A percentile compares a stretch with the other conserved stretches of the same genome.
These are phyloP conservation scores for Heptascelio sp. DNA, from an alignment of 2,888 invertebrate species.

Conservation along the genomic window DNA sequence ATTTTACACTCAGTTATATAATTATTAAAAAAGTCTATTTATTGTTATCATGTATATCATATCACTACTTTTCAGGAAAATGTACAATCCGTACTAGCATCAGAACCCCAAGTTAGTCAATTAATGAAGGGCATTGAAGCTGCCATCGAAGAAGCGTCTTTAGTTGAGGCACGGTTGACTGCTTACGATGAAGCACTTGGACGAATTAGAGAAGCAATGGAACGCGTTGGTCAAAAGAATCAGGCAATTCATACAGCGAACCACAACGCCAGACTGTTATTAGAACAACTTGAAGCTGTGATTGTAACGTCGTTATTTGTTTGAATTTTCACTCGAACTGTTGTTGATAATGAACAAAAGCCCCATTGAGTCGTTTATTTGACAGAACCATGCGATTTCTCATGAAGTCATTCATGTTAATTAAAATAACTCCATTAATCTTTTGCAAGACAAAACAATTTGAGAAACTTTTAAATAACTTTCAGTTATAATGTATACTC, in stretches of 20 bases:
- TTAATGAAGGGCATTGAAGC: conserved; percentile 94
- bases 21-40: too few species aligned
- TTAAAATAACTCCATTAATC: conserved; percentile 26
- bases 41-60: too few species aligned
- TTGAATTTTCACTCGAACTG: conserved; percentile 34
- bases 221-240: conserved; percentile 97
- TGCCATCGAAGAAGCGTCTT: conserved; percentile 92
- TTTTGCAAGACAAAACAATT: not conserved
- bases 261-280: conserved; percentile 93
- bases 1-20: too few species aligned
- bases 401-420: not conserved
- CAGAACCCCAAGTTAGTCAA: conserved; percentile 92
- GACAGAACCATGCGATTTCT: conserved; percentile 31
- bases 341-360: conserved; percentile 37
- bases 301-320: conserved; percentile 86
- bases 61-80: conserved; percentile 91
- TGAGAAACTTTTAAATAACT: not conserved
- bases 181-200: conserved; percentile 94
- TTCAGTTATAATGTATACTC: not conserved
- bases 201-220: conserved; percentile 96
- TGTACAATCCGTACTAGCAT: conserved; percentile 97
- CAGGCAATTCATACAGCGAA: conserved; percentile 95
- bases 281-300: conserved; percentile 93
- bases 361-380: conserved; percentile 18
- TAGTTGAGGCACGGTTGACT: conserved; percentile 91